phyloP scores from a whole-genome alignment of 2,888 invertebrate species.

The Thereva nobilitata region DNA sequence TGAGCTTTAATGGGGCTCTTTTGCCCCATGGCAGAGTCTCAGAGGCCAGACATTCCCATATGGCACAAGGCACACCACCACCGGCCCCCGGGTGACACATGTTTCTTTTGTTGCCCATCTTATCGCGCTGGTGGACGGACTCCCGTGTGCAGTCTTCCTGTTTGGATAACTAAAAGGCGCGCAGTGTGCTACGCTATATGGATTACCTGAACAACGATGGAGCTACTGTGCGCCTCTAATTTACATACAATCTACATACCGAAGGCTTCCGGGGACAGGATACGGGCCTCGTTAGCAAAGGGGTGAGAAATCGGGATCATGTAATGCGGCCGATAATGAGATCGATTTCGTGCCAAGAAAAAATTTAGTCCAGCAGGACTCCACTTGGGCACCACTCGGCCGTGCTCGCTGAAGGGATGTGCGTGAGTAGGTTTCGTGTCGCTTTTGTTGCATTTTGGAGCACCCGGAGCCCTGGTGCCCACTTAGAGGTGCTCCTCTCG shows the following conservation, averaged over 20 bases:
- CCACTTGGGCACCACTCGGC: background rate
- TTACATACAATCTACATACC: conserved; percentile 34
- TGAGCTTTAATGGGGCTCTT: conserved; percentile 59
- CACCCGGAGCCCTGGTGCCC: conserved; percentile 18
- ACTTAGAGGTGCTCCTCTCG: conserved; percentile 1
- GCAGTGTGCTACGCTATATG: no score
- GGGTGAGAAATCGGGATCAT: conserved; percentile 30
- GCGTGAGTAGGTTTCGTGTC: conserved; percentile 38
- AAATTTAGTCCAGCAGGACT: background rate
- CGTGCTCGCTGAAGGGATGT: conserved; percentile 35
- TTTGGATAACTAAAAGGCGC: no score
- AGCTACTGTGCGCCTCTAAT: conserved; percentile 9
- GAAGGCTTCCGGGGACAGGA: background rate
- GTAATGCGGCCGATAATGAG: conserved; percentile 37
- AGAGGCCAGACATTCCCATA: conserved; percentile 37
- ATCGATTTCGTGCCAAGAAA: conserved; percentile 36
- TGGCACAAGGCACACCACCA: conserved; percentile 35
- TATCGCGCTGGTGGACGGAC: background rate
- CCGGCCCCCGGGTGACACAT: conserved; percentile 33
- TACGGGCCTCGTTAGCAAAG: conserved; percentile 1
- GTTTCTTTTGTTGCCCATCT: conserved; percentile 20
- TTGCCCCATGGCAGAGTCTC: conserved; percentile 44
- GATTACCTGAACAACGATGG: no score
- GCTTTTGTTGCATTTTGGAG: conserved; percentile 5
- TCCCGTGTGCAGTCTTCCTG: no score